A percentile compares a stretch with the other conserved stretches of the same genome.
phyloP scores from a whole-genome alignment of 2,797 vertebrate species.

The Melanotaenia pygmaea region DNA sequence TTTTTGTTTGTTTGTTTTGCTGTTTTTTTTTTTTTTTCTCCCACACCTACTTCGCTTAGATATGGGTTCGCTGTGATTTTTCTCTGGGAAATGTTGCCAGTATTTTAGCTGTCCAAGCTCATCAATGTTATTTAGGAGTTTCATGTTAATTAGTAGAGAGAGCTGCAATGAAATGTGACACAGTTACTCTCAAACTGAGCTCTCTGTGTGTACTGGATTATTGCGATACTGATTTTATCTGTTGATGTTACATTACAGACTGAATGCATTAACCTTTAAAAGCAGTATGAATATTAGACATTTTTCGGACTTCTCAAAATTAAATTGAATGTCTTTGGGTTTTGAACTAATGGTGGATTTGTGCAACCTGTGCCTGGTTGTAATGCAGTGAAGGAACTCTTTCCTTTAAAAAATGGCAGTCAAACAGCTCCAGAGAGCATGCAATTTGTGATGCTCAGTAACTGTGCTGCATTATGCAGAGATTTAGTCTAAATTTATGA shows the following conservation, averaged over 20 bases:
- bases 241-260: not conserved
- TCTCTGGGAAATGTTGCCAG: not conserved
- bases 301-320: not conserved
- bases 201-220: not conserved
- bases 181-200: not conserved
- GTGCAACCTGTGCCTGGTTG: not conserved
- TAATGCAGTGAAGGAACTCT: not conserved
- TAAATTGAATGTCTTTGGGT: not conserved
- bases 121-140: not conserved
- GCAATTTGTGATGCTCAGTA: not conserved
- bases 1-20: constrained; percentile 12
- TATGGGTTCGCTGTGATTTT: not conserved
- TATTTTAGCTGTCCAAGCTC: not conserved
- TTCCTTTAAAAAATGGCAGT: not conserved
- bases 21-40: too few species aligned
- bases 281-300: not conserved
- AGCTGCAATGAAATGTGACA: not conserved
- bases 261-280: not conserved
- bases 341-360: not conserved
- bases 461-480: not conserved
- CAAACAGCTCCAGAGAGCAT: not conserved
- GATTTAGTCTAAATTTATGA: not conserved
- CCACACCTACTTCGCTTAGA: not conserved
- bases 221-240: not conserved
- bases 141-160: not conserved